Evolutionary conservation across 2,113 vertebrate genomes (phyloP).

Genomic region (Orthochromis indermauri): DNA sequence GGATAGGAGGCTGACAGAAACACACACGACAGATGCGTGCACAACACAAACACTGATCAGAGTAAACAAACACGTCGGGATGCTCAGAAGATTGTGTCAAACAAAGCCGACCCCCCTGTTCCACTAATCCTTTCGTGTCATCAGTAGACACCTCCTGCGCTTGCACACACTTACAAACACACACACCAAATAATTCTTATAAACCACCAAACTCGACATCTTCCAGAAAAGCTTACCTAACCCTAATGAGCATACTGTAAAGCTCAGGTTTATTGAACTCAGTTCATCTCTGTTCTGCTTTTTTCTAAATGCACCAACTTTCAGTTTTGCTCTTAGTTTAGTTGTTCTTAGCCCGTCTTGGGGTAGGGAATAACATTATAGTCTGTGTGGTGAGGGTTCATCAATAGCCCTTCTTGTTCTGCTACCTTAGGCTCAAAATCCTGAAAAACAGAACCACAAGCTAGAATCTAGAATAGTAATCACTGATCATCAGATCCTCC

Average conservation of each 20-base stretch:
- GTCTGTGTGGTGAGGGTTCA: neutral
- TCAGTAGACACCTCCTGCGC: neutral
- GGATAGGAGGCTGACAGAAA: slow-evolving; percentile 5
- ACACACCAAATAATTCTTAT: neutral
- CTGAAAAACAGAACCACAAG: neutral
- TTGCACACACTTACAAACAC: neutral
- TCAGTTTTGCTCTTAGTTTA: neutral
- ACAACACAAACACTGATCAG: slow-evolving; percentile 8
- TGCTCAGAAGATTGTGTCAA: slow-evolving; percentile 29
- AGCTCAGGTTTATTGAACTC: neutral
- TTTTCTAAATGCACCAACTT: neutral
- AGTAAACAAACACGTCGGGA: slow-evolving; percentile 38
- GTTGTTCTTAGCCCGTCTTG: accelerated
- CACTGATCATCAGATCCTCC: neutral
- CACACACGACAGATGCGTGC: slow-evolving; percentile 8
- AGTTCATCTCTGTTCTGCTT: neutral
- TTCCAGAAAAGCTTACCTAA: neutral
- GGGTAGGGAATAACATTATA: neutral
- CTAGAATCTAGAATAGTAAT: neutral
- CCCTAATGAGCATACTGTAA: no score
- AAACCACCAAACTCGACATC: neutral
- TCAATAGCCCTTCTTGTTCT: neutral
- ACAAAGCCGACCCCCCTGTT: neutral
- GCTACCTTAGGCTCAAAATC: neutral
- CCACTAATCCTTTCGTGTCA: neutral